Evolutionary conservation across 2,797 vertebrate genomes (phyloP).

Genomic region (Fistularia tabacaria): DNA sequence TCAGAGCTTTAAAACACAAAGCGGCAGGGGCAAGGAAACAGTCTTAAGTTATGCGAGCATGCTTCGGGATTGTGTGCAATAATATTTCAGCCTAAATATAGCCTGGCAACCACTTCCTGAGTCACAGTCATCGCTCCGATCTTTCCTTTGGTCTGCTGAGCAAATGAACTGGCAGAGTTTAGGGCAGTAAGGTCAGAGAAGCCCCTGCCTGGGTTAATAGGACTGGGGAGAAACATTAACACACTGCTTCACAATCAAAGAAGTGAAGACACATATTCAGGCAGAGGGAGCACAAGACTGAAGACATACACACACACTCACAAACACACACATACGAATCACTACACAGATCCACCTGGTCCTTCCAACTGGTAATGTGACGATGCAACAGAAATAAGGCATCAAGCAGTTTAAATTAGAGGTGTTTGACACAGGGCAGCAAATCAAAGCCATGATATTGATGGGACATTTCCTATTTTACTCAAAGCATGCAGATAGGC

Average conservation of each 20-base stretch:
- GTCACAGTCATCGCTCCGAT: background rate
- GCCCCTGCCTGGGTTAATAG: slow-evolving; percentile 1
- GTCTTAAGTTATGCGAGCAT: no score
- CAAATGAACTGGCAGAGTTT: background rate
- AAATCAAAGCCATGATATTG: no score
- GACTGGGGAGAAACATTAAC: slow-evolving; percentile 3
- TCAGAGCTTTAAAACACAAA: no score
- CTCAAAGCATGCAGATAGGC: no score
- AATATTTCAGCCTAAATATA: slow-evolving; percentile 3
- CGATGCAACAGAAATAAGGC: slow-evolving; percentile 11
- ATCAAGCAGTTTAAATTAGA: no score
- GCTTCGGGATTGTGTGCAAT: no score
- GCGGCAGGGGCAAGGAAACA: no score
- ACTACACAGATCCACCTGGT: slow-evolving; percentile 50
- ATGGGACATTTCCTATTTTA: no score
- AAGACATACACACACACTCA: background rate
- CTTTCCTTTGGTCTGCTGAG: slow-evolving; percentile 10
- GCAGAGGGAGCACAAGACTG: no score
- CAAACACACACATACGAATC: slow-evolving; percentile 16
- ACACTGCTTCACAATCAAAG: background rate
- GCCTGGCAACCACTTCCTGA: background rate
- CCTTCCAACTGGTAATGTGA: slow-evolving; percentile 39
- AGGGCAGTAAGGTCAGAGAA: background rate
- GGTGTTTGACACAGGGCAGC: no score
- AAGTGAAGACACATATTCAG: no score